Conservation (phyloP, 2,113 vertebrate genomes). For the Sula dactylatra region DNA sequence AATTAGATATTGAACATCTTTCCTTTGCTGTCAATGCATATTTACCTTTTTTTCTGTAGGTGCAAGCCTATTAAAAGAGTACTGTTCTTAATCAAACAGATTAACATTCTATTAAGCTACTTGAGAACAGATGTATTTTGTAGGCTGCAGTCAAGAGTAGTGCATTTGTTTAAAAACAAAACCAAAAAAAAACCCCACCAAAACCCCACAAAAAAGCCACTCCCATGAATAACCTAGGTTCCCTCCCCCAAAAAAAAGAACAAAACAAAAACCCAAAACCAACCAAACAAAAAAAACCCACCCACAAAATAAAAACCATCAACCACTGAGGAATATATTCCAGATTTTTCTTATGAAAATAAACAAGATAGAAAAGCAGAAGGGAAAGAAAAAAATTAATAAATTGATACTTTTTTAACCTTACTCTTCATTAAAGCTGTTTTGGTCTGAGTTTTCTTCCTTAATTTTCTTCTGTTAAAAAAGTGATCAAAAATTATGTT, state of each 20-base stretch:
- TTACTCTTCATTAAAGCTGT: not conserved
- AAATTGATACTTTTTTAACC: not conserved
- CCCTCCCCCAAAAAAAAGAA: rapidly evolving
- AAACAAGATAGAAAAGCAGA: not conserved
- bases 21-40: not conserved
- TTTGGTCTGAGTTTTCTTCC: not conserved
- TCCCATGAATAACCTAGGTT: not conserved
- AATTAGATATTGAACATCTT: not conserved
- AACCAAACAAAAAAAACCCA: no score
- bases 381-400: rapidly evolving
- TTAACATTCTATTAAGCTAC: not conserved
- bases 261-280: no score
- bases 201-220: not conserved
- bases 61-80: not conserved
- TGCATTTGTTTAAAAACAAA: not conserved
- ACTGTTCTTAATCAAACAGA: not conserved
- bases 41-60: not conserved
- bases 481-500: not conserved
- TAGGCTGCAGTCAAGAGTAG: not conserved
- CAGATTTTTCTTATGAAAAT: not conserved
- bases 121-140: not conserved
- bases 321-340: not conserved
- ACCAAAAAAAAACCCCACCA: not conserved
- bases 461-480: not conserved
- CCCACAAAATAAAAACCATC: no score